Base-by-base conservation (phyloP, 2,888 invertebrate genomes). In the Eubasilissa splendida region DNA sequence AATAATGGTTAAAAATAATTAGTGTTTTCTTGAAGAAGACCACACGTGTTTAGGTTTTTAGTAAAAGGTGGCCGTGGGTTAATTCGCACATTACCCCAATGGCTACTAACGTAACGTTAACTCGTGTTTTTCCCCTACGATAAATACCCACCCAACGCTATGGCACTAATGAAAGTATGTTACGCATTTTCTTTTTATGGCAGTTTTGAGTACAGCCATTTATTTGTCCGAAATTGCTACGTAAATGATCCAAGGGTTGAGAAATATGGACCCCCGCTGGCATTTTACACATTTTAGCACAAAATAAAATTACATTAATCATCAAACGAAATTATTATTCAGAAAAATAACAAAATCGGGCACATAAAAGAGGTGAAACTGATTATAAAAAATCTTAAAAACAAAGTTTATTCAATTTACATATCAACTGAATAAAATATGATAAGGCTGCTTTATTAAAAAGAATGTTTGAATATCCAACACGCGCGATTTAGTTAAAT, bases 31-130 rank as follows among this genome's bases (percentile, higher is more conserved):
- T 58, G 58, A 58, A n/a, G 58, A 58, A 58, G 58, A 11, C n/a
- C n/a, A 63, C 33, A 63, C 63, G n/a, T 31, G 22, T 63, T 31
- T 4, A 10, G 63, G 3, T 12, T 10, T 63, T 63, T 42, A 42
- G 70, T 31, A 54, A 53, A 11, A 11, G 31, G 52, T 22, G 54
- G 70, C 60, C 68, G 75, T 71, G 79, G 79, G 81, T 81, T 76
- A 81, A 81, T 76, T 77, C 76, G 78, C 75, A 75, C 81, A 79
- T 82, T 82, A 82, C 63, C 73, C 70, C 74, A 76, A 81, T 81
- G 81, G 79, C 76, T 65, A 76, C 79, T 82, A 70, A 79, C 73
- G 66, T 76, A 73, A 79, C 66, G 81, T 76, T 79, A 76, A 76
- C 79, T 68, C 76, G 76, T 70, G 76, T 82, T 76, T 76, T 79